Base-by-base conservation (phyloP, 2,888 invertebrate species). In the Pandemis heparana region DNA sequence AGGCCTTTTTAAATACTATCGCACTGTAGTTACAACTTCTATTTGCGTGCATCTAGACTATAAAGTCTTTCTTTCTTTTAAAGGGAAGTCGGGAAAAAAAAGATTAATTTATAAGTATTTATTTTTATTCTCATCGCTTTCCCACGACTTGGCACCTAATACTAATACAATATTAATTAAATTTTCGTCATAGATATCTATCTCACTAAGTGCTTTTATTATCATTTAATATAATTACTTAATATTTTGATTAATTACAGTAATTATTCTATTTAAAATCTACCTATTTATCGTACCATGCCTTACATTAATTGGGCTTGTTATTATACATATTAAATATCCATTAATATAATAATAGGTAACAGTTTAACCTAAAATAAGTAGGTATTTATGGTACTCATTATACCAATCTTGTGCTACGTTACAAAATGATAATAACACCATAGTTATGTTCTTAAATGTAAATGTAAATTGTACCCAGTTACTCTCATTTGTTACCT, bases 381-480 rank as follows among this genome's bases (percentile, higher is more conserved):
- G 14, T 60, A 59, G 39, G 43, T 70, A 56, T 23, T 59, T 62
- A 62, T 5, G n/a, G 8, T 62, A 62, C 41, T 9, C 41, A 9
- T 51, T 18, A 71, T 65, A 53, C 61, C 63, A 59, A 70, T n/a
- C 23, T 74, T 74, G 74, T 74, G 74, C 74, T 74, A 74, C 43
- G 8, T 67, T 73, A 76, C 75, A 72, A 74, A 75, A 76, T 75
- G 74, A 75, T 78, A 77, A 77, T 63, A 82, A 79, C 79, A 76
- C 79, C 68, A 60, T 63, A 62, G 70, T 53, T 65, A 70, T 48
- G 60, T 72, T 64, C 67, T 38, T 53, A 69, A 69, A 66, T 68
- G 53, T 77, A 63, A 62, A 53, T 75, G 80, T 83, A 82, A 85
- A 85, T 85, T 83, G 82, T 83, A 83, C 83, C 81, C 82, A 82